A percentile compares a stretch with the other conserved stretches of the same genome.
Evolutionary conservation across 2,888 invertebrate species (phyloP).

Genomic region (Aricia artaxerxes): DNA sequence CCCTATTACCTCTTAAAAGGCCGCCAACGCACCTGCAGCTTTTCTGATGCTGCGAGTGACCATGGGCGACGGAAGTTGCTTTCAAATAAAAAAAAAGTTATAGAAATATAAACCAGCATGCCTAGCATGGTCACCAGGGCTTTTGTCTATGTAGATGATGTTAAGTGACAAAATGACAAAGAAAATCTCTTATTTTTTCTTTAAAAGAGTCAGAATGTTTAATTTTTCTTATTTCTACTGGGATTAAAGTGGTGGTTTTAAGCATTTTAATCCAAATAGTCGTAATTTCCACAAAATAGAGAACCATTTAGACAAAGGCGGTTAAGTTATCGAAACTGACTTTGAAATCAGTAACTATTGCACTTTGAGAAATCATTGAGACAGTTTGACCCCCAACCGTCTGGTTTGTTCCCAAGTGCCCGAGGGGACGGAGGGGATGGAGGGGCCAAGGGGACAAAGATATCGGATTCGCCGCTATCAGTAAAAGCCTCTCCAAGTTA

Average conservation of each 20-base stretch:
- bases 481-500: constrained; percentile 1
- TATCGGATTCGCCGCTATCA: neutral
- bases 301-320: neutral
- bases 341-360: constrained; percentile 18
- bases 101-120: neutral
- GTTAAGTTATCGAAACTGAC: neutral
- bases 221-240: too few species aligned
- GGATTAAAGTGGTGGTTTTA: neutral
- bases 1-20: too few species aligned
- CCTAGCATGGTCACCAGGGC: neutral
- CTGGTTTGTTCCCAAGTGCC: constrained; percentile 16
- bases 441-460: constrained; percentile 1
- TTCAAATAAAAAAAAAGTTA: neutral
- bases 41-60: too few species aligned
- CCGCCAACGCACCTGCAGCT: too few species aligned
- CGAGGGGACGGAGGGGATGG: neutral
- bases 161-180: too few species aligned
- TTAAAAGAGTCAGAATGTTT: too few species aligned
- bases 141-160: neutral
- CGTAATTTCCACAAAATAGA: neutral
- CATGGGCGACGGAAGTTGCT: too few species aligned
- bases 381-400: neutral
- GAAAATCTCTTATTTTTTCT: too few species aligned
- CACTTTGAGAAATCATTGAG: neutral
- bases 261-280: too few species aligned